Base-by-base conservation (phyloP, 2,888 invertebrate species). In the Mycalesis mineus region DNA sequence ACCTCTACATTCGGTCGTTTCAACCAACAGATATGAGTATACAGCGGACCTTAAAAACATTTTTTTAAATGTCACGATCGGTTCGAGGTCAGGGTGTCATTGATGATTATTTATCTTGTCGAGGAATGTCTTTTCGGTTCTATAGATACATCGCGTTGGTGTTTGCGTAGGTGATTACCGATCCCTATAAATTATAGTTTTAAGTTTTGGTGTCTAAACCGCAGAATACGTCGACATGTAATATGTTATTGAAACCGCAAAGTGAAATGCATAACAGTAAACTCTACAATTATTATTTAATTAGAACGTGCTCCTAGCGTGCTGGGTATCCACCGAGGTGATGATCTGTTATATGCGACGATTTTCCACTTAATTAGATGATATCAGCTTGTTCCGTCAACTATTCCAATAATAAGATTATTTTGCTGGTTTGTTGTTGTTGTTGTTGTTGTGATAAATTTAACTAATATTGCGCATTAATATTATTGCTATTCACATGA, bases 31-130 rank as follows among this genome's bases (percentile, higher is more conserved):
- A 22, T 22, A 22, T 5, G 2, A 2, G 22, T 48, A 15, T 6
- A 37, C 49, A 8, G 6, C 37, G 13, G 28, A 22, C 28, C 8
- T 39, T 28, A 40, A 36, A 49, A 31, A 54, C 22, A 14, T 41
- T 48, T 49, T 42, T 33, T 37, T 29, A 58, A 58, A 58, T 58
- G 54, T 58, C 58, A 58, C 14, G 50, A 49, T 44, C 37, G 33
- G 54, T 50, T 58, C 58, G 54, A 58, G 58, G 58, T 17, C 53
- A 37, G 29, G 22, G 40, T 51, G 51, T 51, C 51, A 31, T 31
- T 31, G 51, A 51, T 51, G 31, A 51, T 39, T 13, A 31, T 37
- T 45, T 54, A 39, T 22, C 22, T 37, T 13, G 36, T 14, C 22
- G 15, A 53, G 13, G 54, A 40, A 54, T 54, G 45, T 29, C 45